Evolutionary conservation across 2,888 invertebrate species (phyloP), one percentile per base, ranked within the genome.

Genomic region (Lithophane socia): DNA sequence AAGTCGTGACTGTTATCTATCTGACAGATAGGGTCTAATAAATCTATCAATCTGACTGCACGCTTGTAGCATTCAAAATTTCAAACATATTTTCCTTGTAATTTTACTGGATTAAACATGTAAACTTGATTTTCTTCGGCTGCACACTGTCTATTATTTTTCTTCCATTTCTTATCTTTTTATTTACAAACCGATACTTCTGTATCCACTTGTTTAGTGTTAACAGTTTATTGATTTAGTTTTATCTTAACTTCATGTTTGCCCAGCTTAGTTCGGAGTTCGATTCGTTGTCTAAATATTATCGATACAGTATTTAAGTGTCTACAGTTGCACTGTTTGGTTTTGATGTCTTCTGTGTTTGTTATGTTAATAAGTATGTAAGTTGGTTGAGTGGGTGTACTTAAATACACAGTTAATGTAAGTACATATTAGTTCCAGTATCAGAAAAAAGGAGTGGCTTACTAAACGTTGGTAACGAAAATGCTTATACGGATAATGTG

Each of bases 221-320:
- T 13, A 42, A 60, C 60, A 29, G 54, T 78, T 49, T 82, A 74
- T 84, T 82, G 78, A 73, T 73, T 79, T 68, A 58, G 63, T 58
- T 79, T 82, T 73, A 79, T 86, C 67, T 71, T 44, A 77, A 72
- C 65, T 70, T 69, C 9, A 82, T 75, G 73, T 67, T 83, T 70
- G 63, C 77, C 0, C 21, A 77, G 77, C 74, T 70, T 73, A 85
- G 72, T 70, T 52, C 58, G 69, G 54, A 29, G 52, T 86, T 75
- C 66, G 79, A 60, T 73, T 66, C 54, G 77, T 73, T 70, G 74
- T 85, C 72, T 61, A 82, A 84, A 84, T 73, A 84, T 83, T 79
- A 78, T 82, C 44, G 74, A 67, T 63, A 68, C 77, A 82, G 63
- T 70, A 16, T 37, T 77, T 4, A 71, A 63, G 42, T 60, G 49